Base-by-base conservation (phyloP, 2,888 invertebrate species). In the Scaptomyza reducta region DNA sequence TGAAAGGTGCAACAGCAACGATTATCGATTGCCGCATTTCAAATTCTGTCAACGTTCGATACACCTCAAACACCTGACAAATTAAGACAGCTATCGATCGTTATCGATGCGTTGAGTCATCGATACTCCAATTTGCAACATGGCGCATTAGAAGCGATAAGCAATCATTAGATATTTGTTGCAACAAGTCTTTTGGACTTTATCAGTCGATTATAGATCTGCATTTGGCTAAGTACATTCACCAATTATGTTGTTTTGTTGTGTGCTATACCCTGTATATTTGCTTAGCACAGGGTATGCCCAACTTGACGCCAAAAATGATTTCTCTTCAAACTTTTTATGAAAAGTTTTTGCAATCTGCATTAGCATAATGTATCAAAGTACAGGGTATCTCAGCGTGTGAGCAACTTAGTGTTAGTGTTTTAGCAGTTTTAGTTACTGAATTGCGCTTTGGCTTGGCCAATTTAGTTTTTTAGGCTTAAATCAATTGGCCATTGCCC, bases 401-500 rank as follows among this genome's bases (percentile, higher is more conserved):
- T 22, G 22, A 22, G 22, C 22, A 22, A 4, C 22, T 1, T 22
- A 22, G 1, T 22, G 1, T 22, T 22, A 2, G 22, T 22, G 22
- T 22, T 0, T 31, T 1, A 10, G 6, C 5, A 33, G 13, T 33
- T 33, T 33, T 27, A 27, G 27, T 18, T 33, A 46, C 57, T 67
- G 41, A 61, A 65, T 31, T 67, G 45, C 38, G 70, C 53, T 59
- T 57, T 57, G 55, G 60, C 49, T 78, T 64, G 57, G 76, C 61
- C 74, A 71, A 71, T 76, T 62, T 62, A 41, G 45, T 25, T 38
- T 71, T 60, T 9, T 42, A 47, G 72, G 38, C 72, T 58, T 44
- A 70, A 60, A 49, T 79, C 79, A 69, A 70, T 46, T 78, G 51
- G 66, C 58, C 74, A 83, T 66, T 83, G 71, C 80, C 56, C 49